These are phyloP conservation scores for Odontesthes bonariensis DNA, from an alignment of 2,113 vertebrate genomes.

Conservation along the genomic window DNA sequence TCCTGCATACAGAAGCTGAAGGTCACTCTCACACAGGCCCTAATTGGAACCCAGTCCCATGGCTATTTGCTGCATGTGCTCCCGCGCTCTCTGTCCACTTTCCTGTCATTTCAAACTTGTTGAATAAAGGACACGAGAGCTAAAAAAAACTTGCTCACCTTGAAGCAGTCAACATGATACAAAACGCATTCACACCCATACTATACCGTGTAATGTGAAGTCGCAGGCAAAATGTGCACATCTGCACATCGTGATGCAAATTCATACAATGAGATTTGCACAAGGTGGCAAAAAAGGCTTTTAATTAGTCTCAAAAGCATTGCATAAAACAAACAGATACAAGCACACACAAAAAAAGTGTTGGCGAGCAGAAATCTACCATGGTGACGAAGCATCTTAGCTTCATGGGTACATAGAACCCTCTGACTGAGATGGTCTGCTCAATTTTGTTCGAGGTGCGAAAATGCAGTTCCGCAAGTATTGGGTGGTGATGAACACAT, in stretches of 20 bases:
- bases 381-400: neutral
- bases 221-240: neutral
- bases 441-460: too few species aligned
- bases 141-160: neutral
- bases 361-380: neutral
- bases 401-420: neutral
- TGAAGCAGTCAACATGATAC: neutral
- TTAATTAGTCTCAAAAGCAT: neutral
- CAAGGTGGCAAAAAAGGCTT: neutral
- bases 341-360: neutral
- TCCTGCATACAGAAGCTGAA: neutral
- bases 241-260: slow-evolving; percentile 1
- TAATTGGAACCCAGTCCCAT: neutral
- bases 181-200: neutral
- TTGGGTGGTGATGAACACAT: neutral
- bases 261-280: neutral
- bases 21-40: neutral
- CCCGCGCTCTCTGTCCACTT: neutral
- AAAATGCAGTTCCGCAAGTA: neutral
- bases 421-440: too few species aligned
- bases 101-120: neutral
- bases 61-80: neutral
- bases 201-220: neutral
- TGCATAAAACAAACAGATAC: neutral
- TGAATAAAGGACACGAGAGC: neutral